A percentile compares a stretch with the other conserved stretches of the same genome.
phyloP scores from a whole-genome alignment of 2,797 vertebrate species.

The Smutsia temminckii region DNA sequence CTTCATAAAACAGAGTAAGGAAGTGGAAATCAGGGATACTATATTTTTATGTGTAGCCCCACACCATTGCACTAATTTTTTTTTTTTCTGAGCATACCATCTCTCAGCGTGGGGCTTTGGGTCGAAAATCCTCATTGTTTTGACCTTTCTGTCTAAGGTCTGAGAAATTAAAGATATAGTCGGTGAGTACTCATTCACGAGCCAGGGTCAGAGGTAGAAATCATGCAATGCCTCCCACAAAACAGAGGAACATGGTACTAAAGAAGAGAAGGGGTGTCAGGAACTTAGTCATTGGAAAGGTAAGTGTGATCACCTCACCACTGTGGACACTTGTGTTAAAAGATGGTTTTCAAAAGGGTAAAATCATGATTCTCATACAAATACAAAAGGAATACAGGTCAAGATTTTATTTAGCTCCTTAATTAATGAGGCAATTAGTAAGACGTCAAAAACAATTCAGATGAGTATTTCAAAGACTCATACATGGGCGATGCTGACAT shows the following conservation, averaged over 20 bases:
- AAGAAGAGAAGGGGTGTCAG: not conserved
- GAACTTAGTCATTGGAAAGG: not conserved
- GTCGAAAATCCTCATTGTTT: not conserved
- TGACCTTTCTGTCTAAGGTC: not conserved
- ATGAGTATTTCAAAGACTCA: not conserved
- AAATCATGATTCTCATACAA: not conserved
- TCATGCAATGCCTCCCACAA: not conserved
- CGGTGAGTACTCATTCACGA: not conserved
- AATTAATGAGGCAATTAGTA: not conserved
- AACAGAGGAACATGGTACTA: not conserved
- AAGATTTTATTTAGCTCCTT: conserved; percentile 8
- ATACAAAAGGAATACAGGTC: not conserved
- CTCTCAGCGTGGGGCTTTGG: not conserved
- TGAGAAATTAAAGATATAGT: not conserved
- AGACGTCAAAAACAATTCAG: not conserved
- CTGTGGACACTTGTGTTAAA: not conserved
- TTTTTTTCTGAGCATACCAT: not conserved
- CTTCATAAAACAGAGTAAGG: not conserved
- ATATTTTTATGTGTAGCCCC: not conserved
- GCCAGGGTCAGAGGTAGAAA: not conserved
- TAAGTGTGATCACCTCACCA: not conserved
- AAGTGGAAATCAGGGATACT: not conserved
- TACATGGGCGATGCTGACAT: not conserved
- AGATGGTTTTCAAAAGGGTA: not conserved
- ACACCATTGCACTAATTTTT: not conserved